phyloP scores from a whole-genome alignment of 1,140 invertebrate genomes.

The Diorhabda elongata region DNA sequence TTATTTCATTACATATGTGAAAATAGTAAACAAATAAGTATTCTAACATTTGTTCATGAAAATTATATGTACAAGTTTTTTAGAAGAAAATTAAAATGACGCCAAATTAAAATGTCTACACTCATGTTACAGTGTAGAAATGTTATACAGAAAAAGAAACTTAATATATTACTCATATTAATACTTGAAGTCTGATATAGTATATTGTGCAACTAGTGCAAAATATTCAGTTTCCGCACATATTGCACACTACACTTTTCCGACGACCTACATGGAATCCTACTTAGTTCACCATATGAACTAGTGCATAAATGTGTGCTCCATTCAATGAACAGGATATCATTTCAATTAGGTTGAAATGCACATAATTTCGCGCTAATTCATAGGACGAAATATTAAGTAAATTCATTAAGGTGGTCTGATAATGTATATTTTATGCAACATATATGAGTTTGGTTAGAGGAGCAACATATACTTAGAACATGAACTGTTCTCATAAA shows the following conservation, averaged over 20 bases:
- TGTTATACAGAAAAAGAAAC: slow-evolving; percentile 26
- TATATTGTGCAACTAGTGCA: no score
- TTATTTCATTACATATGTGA: slow-evolving; percentile 36
- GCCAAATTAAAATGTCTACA: slow-evolving; percentile 30
- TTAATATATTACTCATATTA: slow-evolving; percentile 30
- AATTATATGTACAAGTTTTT: slow-evolving; percentile 26
- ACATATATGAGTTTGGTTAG: slow-evolving; percentile 14
- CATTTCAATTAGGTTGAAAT: no score
- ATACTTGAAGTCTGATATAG: slow-evolving; percentile 25
- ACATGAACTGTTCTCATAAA: neutral
- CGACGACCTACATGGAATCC: no score
- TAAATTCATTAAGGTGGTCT: no score
- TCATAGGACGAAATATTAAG: no score
- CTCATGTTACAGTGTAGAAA: slow-evolving; percentile 22
- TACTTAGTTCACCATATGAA: no score
- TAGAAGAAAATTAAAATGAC: slow-evolving; percentile 27
- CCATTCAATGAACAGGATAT: no score
- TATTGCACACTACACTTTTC: no score
- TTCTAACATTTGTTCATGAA: slow-evolving; percentile 31
- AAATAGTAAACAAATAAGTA: slow-evolving; percentile 33
- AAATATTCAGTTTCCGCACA: no score
- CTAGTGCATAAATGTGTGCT: no score
- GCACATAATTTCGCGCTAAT: no score
- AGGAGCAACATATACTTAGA: neutral
- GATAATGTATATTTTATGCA: slow-evolving; percentile 22